Base-by-base conservation (phyloP, 2,797 vertebrate genomes). In the Vireo griseus region DNA sequence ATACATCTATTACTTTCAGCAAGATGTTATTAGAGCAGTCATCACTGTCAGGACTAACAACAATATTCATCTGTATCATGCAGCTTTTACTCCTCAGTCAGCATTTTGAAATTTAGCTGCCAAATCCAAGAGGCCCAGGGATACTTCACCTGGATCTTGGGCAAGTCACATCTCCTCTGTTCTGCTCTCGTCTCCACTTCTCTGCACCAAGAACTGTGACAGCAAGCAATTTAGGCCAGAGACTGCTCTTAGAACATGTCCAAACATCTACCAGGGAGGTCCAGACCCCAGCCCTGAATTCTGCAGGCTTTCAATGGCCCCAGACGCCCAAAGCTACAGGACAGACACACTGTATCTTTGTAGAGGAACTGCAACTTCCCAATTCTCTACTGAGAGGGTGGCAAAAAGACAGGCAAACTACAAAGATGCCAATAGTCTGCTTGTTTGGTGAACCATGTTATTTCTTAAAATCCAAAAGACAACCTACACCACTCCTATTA, bases 161-260 rank as follows among this genome's bases (percentile, higher is more conserved):
- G 15, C 15, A 90, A 69, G 26, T 7, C 35, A 31, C 31, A 58
- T 31, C 28, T 25, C n/a, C 29, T 73, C 72, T 48, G 39, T 21
- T 63, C 40, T 54, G 44, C n/a, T 63, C 45, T 28, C 13, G 15
- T 21, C 35, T 50, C 16, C 31, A 35, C 5, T 47, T 6, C 62
- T 31, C 28, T 25, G 45, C 3, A 50, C 2, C 3, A 35, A 55
- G 10, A 19, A 69, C 15, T 39, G 37, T 8, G 11, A 66, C 29
- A 82, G 31, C 0, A 5, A 63, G 19, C 26, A 86, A 13, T 20
- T 83, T 4, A 51, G 22, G 25, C 11, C 52, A 82, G 57, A 86
- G 25, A 33, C 39, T 58, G 31, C 11, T 80, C 58, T 29, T 2
- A 33, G 28, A 9, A 51, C 13, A 25, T 0, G 5, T 1, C 7